Conservation (phyloP, 2,797 vertebrate genomes). For the Siniperca scherzeri region DNA sequence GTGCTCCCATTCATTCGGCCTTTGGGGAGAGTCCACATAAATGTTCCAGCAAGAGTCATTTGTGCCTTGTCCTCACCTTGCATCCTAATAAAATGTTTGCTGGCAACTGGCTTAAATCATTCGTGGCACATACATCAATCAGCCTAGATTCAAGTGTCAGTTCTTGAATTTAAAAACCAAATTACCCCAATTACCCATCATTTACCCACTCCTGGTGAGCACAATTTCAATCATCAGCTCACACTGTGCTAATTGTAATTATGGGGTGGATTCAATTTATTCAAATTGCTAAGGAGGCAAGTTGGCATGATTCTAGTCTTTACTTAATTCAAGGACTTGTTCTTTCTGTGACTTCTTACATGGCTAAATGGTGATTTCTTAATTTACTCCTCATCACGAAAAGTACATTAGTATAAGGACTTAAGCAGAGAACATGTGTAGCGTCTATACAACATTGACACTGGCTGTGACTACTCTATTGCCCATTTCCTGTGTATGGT, state of each 20-base stretch:
- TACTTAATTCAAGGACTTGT: conserved; percentile 84
- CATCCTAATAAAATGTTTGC: conserved; percentile 83
- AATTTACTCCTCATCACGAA: conserved; percentile 56
- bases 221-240: conserved; percentile 89
- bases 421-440: conserved; percentile 14
- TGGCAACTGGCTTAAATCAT: conserved; percentile 79
- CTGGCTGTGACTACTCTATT: conserved; percentile 16
- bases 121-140: conserved; percentile 83
- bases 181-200: conserved; percentile 88
- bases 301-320: conserved; percentile 85
- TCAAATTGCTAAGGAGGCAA: conserved; percentile 88
- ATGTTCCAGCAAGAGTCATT: conserved; percentile 82
- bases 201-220: conserved; percentile 87
- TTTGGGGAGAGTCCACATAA: conserved; percentile 32
- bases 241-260: conserved; percentile 91
- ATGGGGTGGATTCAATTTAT: conserved; percentile 88
- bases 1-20: conserved; percentile 17
- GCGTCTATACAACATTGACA: conserved; percentile 29
- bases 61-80: conserved; percentile 70
- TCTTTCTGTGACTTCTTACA: conserved; percentile 66
- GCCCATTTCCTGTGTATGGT: conserved; percentile 14
- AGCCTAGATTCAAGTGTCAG: conserved; percentile 85
- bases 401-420: conserved; percentile 41
- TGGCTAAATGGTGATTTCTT: conserved; percentile 68
- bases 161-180: conserved; percentile 90